Evolutionary conservation across 2,797 vertebrate genomes (phyloP).

Genomic region (Sebastes cheni): DNA sequence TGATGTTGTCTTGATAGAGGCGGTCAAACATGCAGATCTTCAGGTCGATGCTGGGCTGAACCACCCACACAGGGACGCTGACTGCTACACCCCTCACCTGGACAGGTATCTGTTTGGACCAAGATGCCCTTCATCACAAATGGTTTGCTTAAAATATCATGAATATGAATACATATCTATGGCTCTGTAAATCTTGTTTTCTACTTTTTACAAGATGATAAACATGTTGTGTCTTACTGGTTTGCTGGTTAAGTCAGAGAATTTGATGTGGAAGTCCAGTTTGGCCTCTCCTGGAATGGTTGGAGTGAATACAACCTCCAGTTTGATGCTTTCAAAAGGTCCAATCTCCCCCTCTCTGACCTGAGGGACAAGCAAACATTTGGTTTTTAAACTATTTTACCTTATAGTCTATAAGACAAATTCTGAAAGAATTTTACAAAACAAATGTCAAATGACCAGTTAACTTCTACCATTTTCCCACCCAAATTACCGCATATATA

Average conservation of each 20-base stretch:
- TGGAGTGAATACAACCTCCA: constrained; percentile 88
- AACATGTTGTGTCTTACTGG: constrained; percentile 78
- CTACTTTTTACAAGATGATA: neutral
- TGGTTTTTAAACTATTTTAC: neutral
- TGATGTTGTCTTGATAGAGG: constrained; percentile 88
- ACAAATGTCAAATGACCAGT: neutral
- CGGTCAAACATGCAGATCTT: constrained; percentile 91
- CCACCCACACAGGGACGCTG: constrained; percentile 87
- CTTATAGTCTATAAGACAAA: neutral
- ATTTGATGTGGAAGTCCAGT: constrained; percentile 83
- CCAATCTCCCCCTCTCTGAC: constrained; percentile 83
- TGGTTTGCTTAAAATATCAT: neutral
- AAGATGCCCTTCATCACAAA: neutral
- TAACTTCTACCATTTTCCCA: neutral
- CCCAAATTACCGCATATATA: too few relatives aligned
- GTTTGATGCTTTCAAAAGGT: constrained; percentile 85
- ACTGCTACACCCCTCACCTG: constrained; percentile 77
- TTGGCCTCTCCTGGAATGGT: constrained; percentile 80
- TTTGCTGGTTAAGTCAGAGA: constrained; percentile 82
- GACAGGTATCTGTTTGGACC: constrained; percentile 79
- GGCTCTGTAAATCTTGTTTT: neutral
- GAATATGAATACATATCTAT: neutral
- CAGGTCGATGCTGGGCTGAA: constrained; percentile 84
- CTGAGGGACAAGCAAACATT: constrained; percentile 64
- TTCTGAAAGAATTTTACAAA: neutral